Base-by-base conservation (phyloP, 1,140 invertebrate genomes). In the Papilio machaon region DNA sequence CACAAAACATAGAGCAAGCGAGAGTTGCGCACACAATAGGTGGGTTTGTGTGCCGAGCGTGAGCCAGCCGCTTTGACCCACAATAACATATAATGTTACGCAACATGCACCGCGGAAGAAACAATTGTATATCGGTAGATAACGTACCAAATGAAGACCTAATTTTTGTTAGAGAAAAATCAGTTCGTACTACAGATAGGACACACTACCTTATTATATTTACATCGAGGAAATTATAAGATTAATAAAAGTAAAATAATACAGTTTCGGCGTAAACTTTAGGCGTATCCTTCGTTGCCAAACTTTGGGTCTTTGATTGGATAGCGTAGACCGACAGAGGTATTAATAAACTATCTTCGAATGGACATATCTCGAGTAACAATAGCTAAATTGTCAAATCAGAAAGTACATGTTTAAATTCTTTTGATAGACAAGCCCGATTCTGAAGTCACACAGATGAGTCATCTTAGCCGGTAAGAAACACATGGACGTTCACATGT, bases 21-120 rank as follows among this genome's bases (percentile, higher is more conserved):
- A 81, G 82, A 82, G 82, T 64, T 79, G 74, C 81, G 83, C 46
- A 47, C 6, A 87, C 85, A 85, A 85, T 84, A 87, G 86, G 85
- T 84, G 77, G 87, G 88, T 92, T 91, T 91, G 88, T 92, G 84
- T 89, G 89, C 80, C 91, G 88, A 49, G 46, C 74, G 74, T 76
- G 43, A 10, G 30, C 23, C 23, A 73, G 49, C 15, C 64, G 64
- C 82, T 73, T 79, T 82, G 80, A 80, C 80, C 80, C 82, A 75
- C 64, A 73, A 80, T 19, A 78, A 60, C 79, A 43, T 1, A 1
- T 7, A 54, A 74, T 78, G 77, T 64, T 79, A 79, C 80, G 81
- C 81, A 58, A 58, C 8, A 49, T 11, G n/a, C 54, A 19, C 54
- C 54, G 17, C 54, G 54, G 54, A 58, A 58, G 54, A 58, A 19